phyloP scores from a whole-genome alignment of 1,140 invertebrate genomes.

The Ostrea edulis region DNA sequence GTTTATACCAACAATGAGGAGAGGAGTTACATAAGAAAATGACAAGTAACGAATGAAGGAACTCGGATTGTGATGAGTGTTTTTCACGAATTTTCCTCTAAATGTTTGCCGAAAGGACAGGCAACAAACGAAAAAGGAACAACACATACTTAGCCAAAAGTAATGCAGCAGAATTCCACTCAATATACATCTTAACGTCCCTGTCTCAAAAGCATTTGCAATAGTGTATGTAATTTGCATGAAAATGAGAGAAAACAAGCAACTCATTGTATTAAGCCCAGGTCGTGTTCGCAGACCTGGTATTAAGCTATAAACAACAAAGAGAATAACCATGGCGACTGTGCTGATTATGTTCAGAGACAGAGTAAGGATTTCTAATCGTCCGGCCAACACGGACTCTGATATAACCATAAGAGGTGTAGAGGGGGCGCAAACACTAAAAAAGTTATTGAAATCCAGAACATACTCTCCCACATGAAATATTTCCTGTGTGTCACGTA shows the following conservation, averaged over 20 bases:
- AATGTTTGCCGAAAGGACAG: not conserved
- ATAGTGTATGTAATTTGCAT: not conserved
- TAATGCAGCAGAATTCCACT: not conserved
- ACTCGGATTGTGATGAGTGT: not conserved
- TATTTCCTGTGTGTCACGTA: not conserved
- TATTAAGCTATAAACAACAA: not conserved
- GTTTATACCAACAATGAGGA: not conserved
- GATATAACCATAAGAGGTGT: not conserved
- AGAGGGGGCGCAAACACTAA: not conserved
- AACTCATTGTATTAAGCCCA: not conserved
- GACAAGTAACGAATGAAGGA: not conserved
- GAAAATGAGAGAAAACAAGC: not conserved
- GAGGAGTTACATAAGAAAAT: not conserved
- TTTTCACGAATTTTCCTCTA: not conserved
- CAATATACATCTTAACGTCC: not conserved
- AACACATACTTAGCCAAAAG: not conserved
- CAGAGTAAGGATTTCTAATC: not conserved
- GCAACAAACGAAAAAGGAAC: not conserved
- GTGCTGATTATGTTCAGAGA: not conserved
- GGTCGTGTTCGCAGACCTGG: not conserved
- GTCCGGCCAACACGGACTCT: not conserved
- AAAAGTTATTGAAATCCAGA: not conserved
- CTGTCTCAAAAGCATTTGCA: not conserved
- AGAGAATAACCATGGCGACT: not conserved
- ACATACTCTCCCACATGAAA: not conserved